Percentiles rank a stretch among this genome's conserved stretches.
phyloP scores from a whole-genome alignment of 2,888 invertebrate species.

The Thecocarcelia acutangulata region DNA sequence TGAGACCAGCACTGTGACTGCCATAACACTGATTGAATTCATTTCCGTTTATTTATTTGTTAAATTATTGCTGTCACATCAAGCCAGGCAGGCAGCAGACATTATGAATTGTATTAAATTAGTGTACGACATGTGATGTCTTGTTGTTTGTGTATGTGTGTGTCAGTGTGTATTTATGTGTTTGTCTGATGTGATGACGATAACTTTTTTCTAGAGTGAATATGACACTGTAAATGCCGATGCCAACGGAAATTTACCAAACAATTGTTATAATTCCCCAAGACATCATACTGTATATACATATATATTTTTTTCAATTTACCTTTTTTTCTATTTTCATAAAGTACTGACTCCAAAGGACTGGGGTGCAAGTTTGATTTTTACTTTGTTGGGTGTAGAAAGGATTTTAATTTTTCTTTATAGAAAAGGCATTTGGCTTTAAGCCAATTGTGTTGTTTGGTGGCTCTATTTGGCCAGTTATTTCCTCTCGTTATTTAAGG shows the following conservation, averaged over 20 bases:
- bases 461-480: constrained; percentile 43
- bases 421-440: constrained; percentile 36
- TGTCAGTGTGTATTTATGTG: neutral
- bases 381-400: neutral
- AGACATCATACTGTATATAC: constrained; percentile 38
- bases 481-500: constrained; percentile 49
- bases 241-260: constrained; percentile 69
- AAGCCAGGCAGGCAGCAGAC: constrained; percentile 57
- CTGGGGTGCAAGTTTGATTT: constrained; percentile 5
- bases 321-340: constrained; percentile 20
- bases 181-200: constrained; percentile 40
- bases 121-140: constrained; percentile 53
- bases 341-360: neutral
- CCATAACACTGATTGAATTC: constrained; percentile 69
- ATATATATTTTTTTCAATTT: constrained; percentile 17
- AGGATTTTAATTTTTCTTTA: neutral
- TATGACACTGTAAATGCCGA: constrained; percentile 43
- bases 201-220: constrained; percentile 30
- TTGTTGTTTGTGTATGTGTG: constrained; percentile 5
- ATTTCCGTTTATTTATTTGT: constrained; percentile 70
- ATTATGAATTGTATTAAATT: constrained; percentile 58
- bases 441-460: constrained; percentile 50
- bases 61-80: constrained; percentile 69
- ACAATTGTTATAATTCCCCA: constrained; percentile 67
- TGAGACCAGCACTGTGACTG: constrained; percentile 42